Evolutionary conservation across 2,113 vertebrate genomes (phyloP).

Genomic region (Ictidomys tridecemlineatus): DNA sequence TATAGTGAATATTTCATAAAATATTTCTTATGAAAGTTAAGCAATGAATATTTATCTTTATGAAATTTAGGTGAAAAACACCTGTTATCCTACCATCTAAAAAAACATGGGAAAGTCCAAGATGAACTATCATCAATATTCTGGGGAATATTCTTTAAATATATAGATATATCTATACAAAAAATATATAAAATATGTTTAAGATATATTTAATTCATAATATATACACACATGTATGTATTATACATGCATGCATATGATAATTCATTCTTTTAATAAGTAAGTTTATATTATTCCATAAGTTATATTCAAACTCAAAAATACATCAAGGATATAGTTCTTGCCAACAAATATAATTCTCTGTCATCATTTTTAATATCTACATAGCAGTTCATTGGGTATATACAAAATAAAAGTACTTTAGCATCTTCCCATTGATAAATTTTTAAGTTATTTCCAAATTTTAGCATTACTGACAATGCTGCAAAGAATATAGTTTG

Average conservation of each 20-base stretch:
- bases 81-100: constrained; percentile 51
- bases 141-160: neutral
- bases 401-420: neutral
- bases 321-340: neutral
- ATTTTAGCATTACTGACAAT: neutral
- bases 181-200: neutral
- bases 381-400: neutral
- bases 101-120: neutral
- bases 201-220: neutral
- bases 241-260: neutral
- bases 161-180: neutral
- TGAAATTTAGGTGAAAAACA: constrained; percentile 70
- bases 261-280: neutral
- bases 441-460: neutral
- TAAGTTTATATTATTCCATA: neutral
- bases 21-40: neutral
- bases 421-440: neutral
- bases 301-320: neutral
- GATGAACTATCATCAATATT: neutral
- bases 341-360: neutral
- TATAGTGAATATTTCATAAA: constrained; percentile 27
- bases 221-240: neutral
- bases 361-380: neutral
- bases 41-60: neutral
- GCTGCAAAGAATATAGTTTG: neutral